Evolutionary conservation across 2,113 vertebrate genomes (phyloP).

Genomic region (Leptobrachium ailaonicum): DNA sequence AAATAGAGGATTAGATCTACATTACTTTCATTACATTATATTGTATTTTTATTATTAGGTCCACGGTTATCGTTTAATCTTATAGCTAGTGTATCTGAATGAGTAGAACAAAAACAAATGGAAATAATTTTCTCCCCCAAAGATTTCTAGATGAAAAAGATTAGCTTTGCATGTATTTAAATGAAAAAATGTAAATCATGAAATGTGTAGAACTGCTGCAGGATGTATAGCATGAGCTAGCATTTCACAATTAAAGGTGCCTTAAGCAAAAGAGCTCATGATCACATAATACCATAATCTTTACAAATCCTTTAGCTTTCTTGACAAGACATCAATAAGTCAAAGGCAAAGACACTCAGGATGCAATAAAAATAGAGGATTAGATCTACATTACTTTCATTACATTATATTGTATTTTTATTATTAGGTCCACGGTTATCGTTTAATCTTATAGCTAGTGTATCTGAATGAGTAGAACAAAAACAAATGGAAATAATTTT

Average conservation of each 20-base stretch:
- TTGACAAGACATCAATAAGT: conserved; percentile 73
- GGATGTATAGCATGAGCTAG: conserved; percentile 67
- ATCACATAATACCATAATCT: conserved; percentile 76
- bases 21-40: conserved; percentile 68
- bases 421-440: conserved; percentile 67
- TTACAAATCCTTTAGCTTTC: conserved; percentile 73
- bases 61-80: conserved; percentile 69
- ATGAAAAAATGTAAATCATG: conserved; percentile 66
- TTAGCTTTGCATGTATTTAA: conserved; percentile 65
- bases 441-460: conserved; percentile 67
- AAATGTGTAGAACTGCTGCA: conserved; percentile 27
- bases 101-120: conserved; percentile 70
- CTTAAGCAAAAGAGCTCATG: conserved; percentile 68
- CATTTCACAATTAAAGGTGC: conserved; percentile 82
- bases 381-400: conserved; percentile 69
- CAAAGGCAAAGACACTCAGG: conserved; percentile 69
- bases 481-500: conserved; percentile 65
- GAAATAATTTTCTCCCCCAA: conserved; percentile 55
- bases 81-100: conserved; percentile 66
- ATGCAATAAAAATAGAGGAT: conserved; percentile 70
- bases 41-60: conserved; percentile 69
- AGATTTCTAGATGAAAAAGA: conserved; percentile 67
- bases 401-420: conserved; percentile 69
- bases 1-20: conserved; percentile 68
- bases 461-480: conserved; percentile 70